Conservation (phyloP, 2,888 invertebrate species). For the Syrphus vitripennis region DNA sequence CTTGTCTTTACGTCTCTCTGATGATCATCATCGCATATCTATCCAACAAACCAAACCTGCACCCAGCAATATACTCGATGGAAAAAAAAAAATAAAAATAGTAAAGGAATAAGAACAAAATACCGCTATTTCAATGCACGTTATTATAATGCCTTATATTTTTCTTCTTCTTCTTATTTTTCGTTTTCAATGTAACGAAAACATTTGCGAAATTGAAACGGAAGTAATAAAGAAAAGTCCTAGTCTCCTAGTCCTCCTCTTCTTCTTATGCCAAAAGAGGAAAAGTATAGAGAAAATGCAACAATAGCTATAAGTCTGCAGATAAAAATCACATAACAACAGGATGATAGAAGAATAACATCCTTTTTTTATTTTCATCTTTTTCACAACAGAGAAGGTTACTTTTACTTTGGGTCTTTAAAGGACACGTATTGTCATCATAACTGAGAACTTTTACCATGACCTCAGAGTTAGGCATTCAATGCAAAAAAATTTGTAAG, state of each 20-base stretch:
- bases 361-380: too few relatives aligned
- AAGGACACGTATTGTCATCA: slow-evolving; percentile 17
- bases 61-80: neutral
- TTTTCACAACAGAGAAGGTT: slow-evolving; percentile 10
- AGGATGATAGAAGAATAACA: slow-evolving; percentile 45
- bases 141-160: slow-evolving; percentile 53
- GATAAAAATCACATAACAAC: slow-evolving; percentile 60
- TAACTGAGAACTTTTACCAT: neutral
- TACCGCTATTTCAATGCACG: slow-evolving; percentile 60
- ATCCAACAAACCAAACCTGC: neutral
- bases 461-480: neutral
- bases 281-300: slow-evolving; percentile 38
- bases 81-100: slow-evolving; percentile 1
- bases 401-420: neutral
- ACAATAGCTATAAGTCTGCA: slow-evolving; percentile 58
- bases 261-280: neutral
- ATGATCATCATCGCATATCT: slow-evolving; percentile 12
- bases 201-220: slow-evolving; percentile 70
- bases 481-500: neutral
- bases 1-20: neutral
- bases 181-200: slow-evolving; percentile 64
- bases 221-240: slow-evolving; percentile 67
- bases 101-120: slow-evolving; percentile 45
- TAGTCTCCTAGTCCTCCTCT: too few relatives aligned
- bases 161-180: neutral